Evolutionary conservation across 2,113 vertebrate genomes (phyloP), one percentile per base, ranked within the genome.

Genomic region (Apus apus): DNA sequence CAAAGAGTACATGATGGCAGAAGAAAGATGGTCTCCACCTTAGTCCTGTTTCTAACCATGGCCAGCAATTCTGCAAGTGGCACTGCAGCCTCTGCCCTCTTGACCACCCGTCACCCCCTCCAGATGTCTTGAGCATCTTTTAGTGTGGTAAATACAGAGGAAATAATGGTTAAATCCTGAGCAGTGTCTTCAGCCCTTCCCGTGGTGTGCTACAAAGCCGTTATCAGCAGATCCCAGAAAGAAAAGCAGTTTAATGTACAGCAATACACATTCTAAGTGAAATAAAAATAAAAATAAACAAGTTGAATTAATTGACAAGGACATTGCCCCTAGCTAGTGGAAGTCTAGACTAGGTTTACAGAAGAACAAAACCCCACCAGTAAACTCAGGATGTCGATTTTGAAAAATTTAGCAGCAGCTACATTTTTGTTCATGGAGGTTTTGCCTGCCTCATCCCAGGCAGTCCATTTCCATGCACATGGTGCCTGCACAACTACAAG

Each of bases 391-490:
- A 18, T 1, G 1, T 9, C 66, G 53, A n/a, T 80, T 60, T 32
- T 54, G 25, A 89, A 93, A 79, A 80, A 66, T 38, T 57, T n/a
- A 46, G 19, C 53, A 75, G 53, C 40, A 61, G 26, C 14, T 64
- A 46, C 18, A 9, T 64, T 87, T 77, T 90, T 17, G 57, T 75
- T 65, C 46, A 26, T 43, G 48, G 8, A 70, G 56, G 48, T 60
- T 95, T 88, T 48, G 36, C 67, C 56, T 90, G 82, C 38, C 56
- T 94, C 13, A 0, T 85, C 53, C 51, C 71, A 88, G 60, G 38
- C 90, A 90, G 90, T 81, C 92, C 94, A 84, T 95, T 96, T 92
- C 54, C 86, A 92, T 86, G 90, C 86, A 84, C 30, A 58, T 21
- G 15, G 15, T 76, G 80, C 51, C 76, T 92, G 82, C 73, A 90